Conservation (phyloP, 1,140 invertebrate genomes). For the Calephelis nemesis region DNA sequence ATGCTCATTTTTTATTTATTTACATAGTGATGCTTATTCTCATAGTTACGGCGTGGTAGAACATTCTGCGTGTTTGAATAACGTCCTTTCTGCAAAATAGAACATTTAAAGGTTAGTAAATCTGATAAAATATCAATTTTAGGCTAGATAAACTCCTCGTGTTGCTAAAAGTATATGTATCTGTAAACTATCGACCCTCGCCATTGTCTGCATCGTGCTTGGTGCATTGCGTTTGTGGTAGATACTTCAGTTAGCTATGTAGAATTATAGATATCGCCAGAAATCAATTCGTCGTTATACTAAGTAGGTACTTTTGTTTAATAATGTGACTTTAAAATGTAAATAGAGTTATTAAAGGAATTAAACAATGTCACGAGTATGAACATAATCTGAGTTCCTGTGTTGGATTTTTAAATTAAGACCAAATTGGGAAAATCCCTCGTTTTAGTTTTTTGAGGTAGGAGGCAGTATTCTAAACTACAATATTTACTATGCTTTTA, state of each 20-base stretch:
- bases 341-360: too few relatives aligned
- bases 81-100: constrained; percentile 64
- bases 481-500: too few relatives aligned
- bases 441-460: too few relatives aligned
- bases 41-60: constrained; percentile 77
- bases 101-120: constrained; percentile 71
- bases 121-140: constrained; percentile 23
- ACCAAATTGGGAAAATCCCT: too few relatives aligned
- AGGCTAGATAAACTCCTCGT: constrained; percentile 12
- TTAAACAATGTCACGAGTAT: too few relatives aligned
- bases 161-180: constrained; percentile 19
- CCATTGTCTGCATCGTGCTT: constrained; percentile 77
- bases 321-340: background rate
- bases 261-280: constrained; percentile 22
- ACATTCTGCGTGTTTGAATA: constrained; percentile 68
- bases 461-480: too few relatives aligned
- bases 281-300: constrained; percentile 11
- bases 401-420: too few relatives aligned
- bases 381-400: too few relatives aligned
- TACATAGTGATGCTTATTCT: constrained; percentile 77
- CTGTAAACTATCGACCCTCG: constrained; percentile 70
- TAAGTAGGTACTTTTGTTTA: background rate
- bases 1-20: constrained; percentile 79
- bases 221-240: constrained; percentile 74
- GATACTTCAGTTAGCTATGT: constrained; percentile 34